These are phyloP conservation scores for Therioaphis trifolii DNA, from an alignment of 2,888 invertebrate species.

Conservation along the genomic window DNA sequence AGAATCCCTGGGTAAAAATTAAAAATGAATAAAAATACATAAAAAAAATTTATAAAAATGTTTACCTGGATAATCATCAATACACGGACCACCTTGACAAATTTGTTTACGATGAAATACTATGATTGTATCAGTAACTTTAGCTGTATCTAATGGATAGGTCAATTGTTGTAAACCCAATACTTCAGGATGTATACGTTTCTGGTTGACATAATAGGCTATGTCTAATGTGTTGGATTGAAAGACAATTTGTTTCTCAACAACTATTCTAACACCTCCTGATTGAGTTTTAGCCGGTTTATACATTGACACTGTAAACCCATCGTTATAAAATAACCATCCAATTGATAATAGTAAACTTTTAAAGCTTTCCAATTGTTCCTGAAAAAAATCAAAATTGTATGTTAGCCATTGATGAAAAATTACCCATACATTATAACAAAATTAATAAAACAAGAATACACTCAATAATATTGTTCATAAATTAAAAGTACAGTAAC, in stretches of 20 bases:
- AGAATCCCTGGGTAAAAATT: background rate
- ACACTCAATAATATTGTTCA: no score
- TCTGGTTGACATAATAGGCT: background rate
- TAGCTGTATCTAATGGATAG: background rate
- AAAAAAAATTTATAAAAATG: background rate
- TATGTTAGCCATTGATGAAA: no score
- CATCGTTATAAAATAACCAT: background rate
- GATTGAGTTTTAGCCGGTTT: background rate
- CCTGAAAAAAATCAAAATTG: background rate
- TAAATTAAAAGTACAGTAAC: no score
- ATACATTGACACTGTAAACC: background rate
- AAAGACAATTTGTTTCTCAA: slow-evolving; percentile 22
- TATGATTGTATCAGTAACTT: background rate
- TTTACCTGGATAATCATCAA: background rate
- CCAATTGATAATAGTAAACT: background rate
- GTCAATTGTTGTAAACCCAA: background rate
- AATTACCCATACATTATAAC: no score
- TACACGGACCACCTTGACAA: background rate
- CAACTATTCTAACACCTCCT: background rate
- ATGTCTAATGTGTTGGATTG: background rate
- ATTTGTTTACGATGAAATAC: background rate
- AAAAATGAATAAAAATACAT: background rate
- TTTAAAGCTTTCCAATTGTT: background rate
- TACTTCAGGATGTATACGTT: background rate
- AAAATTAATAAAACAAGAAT: no score